phyloP scores from a whole-genome alignment of 2,797 vertebrate genomes.

The Poecilia gillii region DNA sequence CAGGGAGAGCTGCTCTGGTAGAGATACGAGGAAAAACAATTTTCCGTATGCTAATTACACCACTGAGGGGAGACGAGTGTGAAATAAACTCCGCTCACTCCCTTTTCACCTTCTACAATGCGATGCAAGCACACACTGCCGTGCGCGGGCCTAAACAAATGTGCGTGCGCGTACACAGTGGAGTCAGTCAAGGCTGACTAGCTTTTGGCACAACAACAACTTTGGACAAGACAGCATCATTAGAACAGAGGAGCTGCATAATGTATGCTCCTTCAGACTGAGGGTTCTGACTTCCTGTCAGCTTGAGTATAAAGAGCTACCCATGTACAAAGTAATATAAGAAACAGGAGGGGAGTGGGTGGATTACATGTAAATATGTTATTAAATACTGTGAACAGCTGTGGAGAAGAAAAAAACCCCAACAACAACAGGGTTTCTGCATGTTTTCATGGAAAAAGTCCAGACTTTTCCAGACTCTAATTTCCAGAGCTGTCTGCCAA shows the following conservation, averaged over 20 bases:
- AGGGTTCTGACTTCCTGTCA: slow-evolving; percentile 43
- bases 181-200: slow-evolving; percentile 58
- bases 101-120: slow-evolving; percentile 12
- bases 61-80: slow-evolving; percentile 38
- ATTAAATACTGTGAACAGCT: slow-evolving; percentile 15
- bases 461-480: not conserved
- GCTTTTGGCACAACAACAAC: slow-evolving; percentile 60
- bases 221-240: slow-evolving; percentile 68
- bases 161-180: slow-evolving; percentile 42
- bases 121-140: slow-evolving; percentile 22
- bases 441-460: not conserved
- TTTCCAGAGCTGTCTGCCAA: not conserved
- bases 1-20: slow-evolving; percentile 19
- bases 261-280: slow-evolving; percentile 41
- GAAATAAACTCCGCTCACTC: slow-evolving; percentile 48
- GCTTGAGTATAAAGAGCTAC: slow-evolving; percentile 37
- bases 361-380: slow-evolving; percentile 8
- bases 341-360: slow-evolving; percentile 9
- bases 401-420: not conserved
- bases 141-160: slow-evolving; percentile 19
- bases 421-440: not conserved
- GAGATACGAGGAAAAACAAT: slow-evolving; percentile 37
- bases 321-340: slow-evolving; percentile 45
- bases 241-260: slow-evolving; percentile 71
- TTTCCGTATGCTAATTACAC: slow-evolving; percentile 66